Percentiles rank a stretch among this genome's conserved stretches.
These are phyloP conservation scores for Ceratosolen solmsi DNA, from an alignment of 1,140 invertebrate genomes.

Conservation along the genomic window DNA sequence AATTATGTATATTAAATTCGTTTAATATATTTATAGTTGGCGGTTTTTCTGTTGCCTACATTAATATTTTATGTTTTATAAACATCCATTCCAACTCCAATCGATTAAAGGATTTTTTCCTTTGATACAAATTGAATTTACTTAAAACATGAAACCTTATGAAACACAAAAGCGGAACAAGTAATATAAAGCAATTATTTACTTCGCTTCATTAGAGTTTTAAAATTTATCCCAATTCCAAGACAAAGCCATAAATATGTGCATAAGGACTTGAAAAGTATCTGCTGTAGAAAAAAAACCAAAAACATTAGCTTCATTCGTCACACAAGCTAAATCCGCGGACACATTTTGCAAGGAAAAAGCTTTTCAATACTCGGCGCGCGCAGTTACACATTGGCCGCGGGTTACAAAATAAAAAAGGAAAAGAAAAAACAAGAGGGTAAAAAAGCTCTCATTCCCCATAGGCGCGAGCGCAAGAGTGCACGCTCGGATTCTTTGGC, in stretches of 20 bases:
- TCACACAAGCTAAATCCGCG: background rate
- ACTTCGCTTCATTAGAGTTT: background rate
- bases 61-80: too few species aligned
- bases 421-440: background rate
- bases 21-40: too few species aligned
- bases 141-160: background rate
- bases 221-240: background rate
- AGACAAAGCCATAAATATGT: background rate
- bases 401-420: slow-evolving; percentile 21
- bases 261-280: background rate
- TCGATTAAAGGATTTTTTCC: too few species aligned
- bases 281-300: background rate
- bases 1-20: too few species aligned
- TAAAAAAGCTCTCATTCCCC: slow-evolving; percentile 1
- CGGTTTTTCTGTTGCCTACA: too few species aligned
- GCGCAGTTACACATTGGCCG: slow-evolving; percentile 36
- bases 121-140: too few species aligned
- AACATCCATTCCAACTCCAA: too few species aligned
- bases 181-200: background rate
- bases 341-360: slow-evolving; percentile 32
- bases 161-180: background rate
- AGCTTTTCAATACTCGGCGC: slow-evolving; percentile 43
- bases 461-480: slow-evolving; percentile 1
- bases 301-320: background rate
- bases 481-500: slow-evolving; percentile 37